phyloP scores from a whole-genome alignment of 2,888 invertebrate species.

The Frankliniella fusca region DNA sequence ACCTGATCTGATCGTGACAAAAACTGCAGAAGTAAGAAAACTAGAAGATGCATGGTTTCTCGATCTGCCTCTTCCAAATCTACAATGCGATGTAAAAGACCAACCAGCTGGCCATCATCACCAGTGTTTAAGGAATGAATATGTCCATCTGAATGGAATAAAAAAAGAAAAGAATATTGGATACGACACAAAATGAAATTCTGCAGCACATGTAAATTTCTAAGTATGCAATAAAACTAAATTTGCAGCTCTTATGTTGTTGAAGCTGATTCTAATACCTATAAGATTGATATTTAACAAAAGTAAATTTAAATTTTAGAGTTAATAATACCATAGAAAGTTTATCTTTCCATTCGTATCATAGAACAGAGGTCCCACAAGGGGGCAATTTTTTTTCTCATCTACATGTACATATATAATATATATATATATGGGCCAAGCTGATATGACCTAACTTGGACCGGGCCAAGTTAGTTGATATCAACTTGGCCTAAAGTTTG shows the following conservation, averaged over 20 bases:
- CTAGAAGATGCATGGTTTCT: conserved; percentile 90
- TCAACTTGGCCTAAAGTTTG: no score
- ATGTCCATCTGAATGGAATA: conserved; percentile 61
- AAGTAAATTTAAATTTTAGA: not conserved
- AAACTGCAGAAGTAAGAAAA: conserved; percentile 96
- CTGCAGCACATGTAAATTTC: not conserved
- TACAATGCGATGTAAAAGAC: conserved; percentile 78
- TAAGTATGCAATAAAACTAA: conserved; percentile 3
- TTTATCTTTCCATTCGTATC: no score
- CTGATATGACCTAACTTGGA: no score
- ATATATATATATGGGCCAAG: no score
- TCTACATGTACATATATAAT: no score
- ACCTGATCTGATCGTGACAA: conserved; percentile 73
- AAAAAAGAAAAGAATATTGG: not conserved
- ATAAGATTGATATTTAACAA: not conserved
- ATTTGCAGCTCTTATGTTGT: not conserved
- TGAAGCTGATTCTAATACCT: not conserved
- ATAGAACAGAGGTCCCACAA: not conserved
- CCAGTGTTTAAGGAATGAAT: conserved; percentile 77
- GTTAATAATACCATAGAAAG: not conserved
- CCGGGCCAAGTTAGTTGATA: no score
- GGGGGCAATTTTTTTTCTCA: conserved; percentile 34
- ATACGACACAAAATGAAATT: not conserved
- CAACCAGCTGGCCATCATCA: conserved; percentile 74
- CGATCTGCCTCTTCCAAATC: conserved; percentile 92